Evolutionary conservation across 2,113 vertebrate genomes (phyloP), one percentile per base, ranked within the genome.

Genomic region (Engraulis encrasicolus): DNA sequence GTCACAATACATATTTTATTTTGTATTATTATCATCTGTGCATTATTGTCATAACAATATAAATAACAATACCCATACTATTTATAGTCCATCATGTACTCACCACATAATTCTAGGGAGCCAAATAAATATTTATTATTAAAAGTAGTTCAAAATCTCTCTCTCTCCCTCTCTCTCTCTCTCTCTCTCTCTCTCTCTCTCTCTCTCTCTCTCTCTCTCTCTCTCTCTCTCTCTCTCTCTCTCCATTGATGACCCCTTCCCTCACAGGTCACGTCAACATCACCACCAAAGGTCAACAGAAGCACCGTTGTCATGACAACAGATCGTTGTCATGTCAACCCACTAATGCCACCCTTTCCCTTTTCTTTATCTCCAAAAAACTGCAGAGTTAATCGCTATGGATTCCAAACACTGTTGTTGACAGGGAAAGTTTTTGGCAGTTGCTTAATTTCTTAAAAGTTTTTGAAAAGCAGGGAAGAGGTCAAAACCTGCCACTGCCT

Each of bases 161-260:
- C 58, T 27, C 23, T 61, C 23, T 61, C 54, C 1, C n/a, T 58
- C 20, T 23, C 20, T 61, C 54, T 61, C 19, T n/a, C 54, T 23
- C 94, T 95, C 91, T 86, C 83, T 88, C 91, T 89, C 91, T 81
- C 50, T 61, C n/a, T n/a, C n/a, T n/a, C n/a, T 45, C 40, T 45
- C 40, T 45, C 40, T 45, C 40, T 45, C 40, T 23, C 20, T 61
- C 54, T 61, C 19, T n/a, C 54, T 23, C 94, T 95, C 91, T 86
- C 83, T 88, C 91, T 89, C 91, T 81, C 50, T 61, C n/a, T n/a
- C n/a, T n/a, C n/a, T 45, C 40, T 45, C 40, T 45, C 40, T 45
- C 40, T 45, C 40, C n/a, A n/a, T n/a, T n/a, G n/a, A n/a, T n/a
- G n/a, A n/a, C n/a, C n/a, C n/a, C n/a, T n/a, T n/a, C n/a, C 20